A percentile compares a stretch with the other conserved stretches of the same genome.
These are phyloP conservation scores for Dascyllus trimaculatus DNA, from an alignment of 2,113 vertebrate genomes.

Conservation along the genomic window DNA sequence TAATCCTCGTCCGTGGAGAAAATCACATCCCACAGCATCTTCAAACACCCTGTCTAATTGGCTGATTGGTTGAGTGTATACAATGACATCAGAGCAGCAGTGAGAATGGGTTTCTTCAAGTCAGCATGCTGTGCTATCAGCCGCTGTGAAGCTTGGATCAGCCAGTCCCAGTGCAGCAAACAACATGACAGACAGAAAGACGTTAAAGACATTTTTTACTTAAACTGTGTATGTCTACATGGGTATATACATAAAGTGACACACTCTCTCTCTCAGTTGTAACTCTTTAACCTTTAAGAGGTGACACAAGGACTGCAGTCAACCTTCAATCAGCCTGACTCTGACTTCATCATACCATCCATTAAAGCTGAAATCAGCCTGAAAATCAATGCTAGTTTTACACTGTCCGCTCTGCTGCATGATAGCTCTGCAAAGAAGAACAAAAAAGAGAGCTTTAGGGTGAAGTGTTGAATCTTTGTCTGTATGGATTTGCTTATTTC, in stretches of 20 bases:
- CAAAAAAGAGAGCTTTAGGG: conserved; percentile 12
- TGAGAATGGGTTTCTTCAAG: conserved; percentile 25
- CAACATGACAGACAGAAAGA: conserved; percentile 27
- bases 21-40: conserved; percentile 31
- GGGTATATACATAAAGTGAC: too few relatives aligned
- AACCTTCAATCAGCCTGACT: conserved; percentile 26
- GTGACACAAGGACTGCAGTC: conserved; percentile 18
- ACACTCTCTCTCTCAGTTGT: neutral
- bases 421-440: neutral
- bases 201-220: too few relatives aligned
- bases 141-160: conserved; percentile 15
- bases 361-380: conserved; percentile 54
- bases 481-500: conserved; percentile 48
- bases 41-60: conserved; percentile 35
- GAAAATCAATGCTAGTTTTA: conserved; percentile 45
- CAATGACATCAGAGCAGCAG: conserved; percentile 10
- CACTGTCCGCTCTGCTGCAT: neutral
- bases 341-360: conserved; percentile 35
- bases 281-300: conserved; percentile 3
- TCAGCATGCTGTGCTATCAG: conserved; percentile 17
- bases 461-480: conserved; percentile 35
- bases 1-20: conserved; percentile 56
- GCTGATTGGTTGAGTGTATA: conserved; percentile 9
- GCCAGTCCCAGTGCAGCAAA: conserved; percentile 11
- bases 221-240: too few relatives aligned